Base-by-base conservation (phyloP, 2,888 invertebrate species). In the Psylliodes chrysocephalus region DNA sequence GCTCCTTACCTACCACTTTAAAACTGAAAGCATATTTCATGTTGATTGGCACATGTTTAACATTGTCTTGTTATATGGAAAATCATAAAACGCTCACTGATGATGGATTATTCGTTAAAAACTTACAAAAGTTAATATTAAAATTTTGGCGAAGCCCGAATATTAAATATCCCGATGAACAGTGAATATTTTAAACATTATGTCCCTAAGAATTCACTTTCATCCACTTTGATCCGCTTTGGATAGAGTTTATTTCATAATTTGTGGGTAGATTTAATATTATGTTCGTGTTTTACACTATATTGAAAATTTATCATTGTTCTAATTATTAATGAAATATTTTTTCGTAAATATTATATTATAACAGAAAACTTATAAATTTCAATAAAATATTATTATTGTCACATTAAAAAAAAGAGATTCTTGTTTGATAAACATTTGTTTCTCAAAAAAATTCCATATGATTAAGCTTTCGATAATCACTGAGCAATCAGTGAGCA, bases 31-130 rank as follows among this genome's bases (percentile, higher is more conserved):
- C 55, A 56, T 62, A 51, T 62, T 62, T 62, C 62, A 53, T 51
- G 33, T 49, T 62, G 62, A 62, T 55, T 62, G 62, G 62, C 62
- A 62, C 55, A 56, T 51, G 62, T 47, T 62, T 40, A 55, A 55
- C 49, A 51, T 51, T 51, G 55, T 49, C 42, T 62, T 55, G 62
- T 60, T 60, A 46, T 55, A 54, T 22, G 18, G 38, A 18, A 42
- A n/a, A 15, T 51, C 14, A 46, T 56, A 56, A 56, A 22, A 28
- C 12, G 33, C 42, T 28, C 17, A n/a, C 12, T 33, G 30, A 51
- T 33, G 51, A 60, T 53, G 53, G 38, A 33, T 35, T 44, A 53
- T 35, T 6, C 14, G 44, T 17, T 22, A 40, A 22, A 53, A 53
- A 40, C 30, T 52, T 52, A 22, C 14, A 40, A 53, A 60, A 53